Evolutionary conservation across 2,797 vertebrate genomes (phyloP).

Genomic region (Lemur catta): DNA sequence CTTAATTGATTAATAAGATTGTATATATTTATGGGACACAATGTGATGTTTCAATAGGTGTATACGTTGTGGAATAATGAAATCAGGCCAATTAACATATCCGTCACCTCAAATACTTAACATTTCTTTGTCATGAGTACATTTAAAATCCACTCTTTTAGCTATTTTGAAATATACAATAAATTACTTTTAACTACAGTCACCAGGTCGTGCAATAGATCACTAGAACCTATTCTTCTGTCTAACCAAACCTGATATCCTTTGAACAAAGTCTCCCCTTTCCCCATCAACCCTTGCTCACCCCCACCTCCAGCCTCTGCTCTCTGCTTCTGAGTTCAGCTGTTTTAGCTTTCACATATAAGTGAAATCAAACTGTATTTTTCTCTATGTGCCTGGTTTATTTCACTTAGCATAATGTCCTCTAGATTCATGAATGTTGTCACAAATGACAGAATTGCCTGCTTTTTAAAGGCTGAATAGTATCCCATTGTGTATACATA

Average conservation of each 20-base stretch:
- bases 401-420: not conserved
- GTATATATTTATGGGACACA: not conserved
- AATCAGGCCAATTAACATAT: not conserved
- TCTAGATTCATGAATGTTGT: not conserved
- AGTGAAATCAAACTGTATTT: not conserved
- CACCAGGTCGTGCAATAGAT: not conserved
- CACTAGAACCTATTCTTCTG: not conserved
- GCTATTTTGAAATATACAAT: not conserved
- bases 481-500: not conserved
- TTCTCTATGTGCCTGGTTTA: not conserved
- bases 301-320: not conserved
- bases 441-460: not conserved
- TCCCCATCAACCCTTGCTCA: not conserved
- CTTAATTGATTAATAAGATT: not conserved
- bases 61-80: not conserved
- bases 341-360: not conserved
- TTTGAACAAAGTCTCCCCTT: not conserved
- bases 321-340: not conserved
- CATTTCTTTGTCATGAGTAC: not conserved
- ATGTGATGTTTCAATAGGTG: not conserved
- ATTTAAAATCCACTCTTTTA: not conserved
- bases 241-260: not conserved
- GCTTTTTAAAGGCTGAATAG: not conserved
- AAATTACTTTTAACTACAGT: not conserved
- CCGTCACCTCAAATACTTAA: not conserved